Base-by-base conservation (phyloP, 1,140 invertebrate genomes). In the Scaptomyza montana region DNA sequence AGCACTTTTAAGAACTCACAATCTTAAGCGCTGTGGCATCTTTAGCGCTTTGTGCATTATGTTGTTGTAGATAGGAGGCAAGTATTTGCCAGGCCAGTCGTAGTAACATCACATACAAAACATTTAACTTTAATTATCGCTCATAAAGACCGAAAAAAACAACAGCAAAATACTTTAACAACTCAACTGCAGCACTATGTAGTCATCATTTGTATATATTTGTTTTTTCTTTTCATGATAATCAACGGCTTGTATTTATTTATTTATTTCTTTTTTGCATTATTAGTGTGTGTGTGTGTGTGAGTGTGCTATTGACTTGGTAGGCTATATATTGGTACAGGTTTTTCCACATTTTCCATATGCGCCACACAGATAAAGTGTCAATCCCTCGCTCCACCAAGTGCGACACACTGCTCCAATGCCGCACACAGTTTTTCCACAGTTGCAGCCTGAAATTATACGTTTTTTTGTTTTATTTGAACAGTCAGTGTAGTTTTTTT, bases 101-200 rank as follows among this genome's bases (percentile, higher is more conserved):
- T 16, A 16, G 16, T 16, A 16, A 16, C 16, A 16, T 16, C 16
- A 16, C 16, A 16, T 59, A 33, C 45, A 59, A 54, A 67, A 53
- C 69, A 85, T 85, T 85, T 80, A 84, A 77, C 67, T 86, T 86
- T 84, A 84, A 84, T 84, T 84, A 86, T 86, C 57, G 74, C 65
- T 74, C 79, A 81, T 82, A 74, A 81, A 81, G 57, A 51, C 63
- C 69, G 51, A 67, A 57, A 56, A 41, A 60, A 72, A 76, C 13
- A 55, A 66, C 53, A 64, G 56, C 39, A 68, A 33, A 33, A 33
- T 33, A 33, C 30, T 43, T 43, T 36, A 55, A 66, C 60, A 67
- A 72, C 49, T 50, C 46, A 70, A 28, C 51, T 49, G 54, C 75
- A 78, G 13, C 0, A 33, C 2, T 28, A 57, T 51, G 36, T 13